phyloP scores from a whole-genome alignment of 2,113 vertebrate genomes.

The Plestiodon gilberti region DNA sequence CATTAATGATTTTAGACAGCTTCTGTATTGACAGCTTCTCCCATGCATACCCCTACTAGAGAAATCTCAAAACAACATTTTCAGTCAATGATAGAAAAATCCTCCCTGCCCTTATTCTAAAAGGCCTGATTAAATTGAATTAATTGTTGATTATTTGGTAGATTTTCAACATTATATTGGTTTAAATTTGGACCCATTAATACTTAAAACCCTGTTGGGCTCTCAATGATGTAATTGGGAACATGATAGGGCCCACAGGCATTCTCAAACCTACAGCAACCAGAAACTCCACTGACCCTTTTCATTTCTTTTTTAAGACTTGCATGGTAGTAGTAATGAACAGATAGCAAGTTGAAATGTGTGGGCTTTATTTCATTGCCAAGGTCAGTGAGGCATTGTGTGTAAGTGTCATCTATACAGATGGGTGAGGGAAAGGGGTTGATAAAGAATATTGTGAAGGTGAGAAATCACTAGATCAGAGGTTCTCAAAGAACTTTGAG shows the following conservation, averaged over 20 bases:
- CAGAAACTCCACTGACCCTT: too few species aligned
- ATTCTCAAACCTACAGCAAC: too few species aligned
- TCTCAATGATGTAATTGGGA: too few species aligned
- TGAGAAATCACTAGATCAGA: neutral
- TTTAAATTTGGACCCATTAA: too few species aligned
- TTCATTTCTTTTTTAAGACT: too few species aligned
- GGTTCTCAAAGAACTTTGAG: too few species aligned
- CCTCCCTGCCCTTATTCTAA: neutral
- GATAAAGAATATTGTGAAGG: neutral
- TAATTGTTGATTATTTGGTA: neutral
- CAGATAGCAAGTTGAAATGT: neutral
- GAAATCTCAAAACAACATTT: neutral
- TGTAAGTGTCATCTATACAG: neutral
- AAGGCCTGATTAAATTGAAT: neutral
- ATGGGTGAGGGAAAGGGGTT: neutral
- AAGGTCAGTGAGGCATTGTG: neutral
- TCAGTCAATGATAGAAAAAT: neutral
- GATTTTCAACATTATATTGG: neutral
- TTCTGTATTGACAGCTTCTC: neutral
- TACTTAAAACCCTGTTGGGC: too few species aligned
- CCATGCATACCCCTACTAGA: neutral
- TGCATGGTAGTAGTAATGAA: too few species aligned
- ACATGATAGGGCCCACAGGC: too few species aligned
- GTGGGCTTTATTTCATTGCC: neutral
- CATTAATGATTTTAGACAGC: neutral